Conservation (phyloP, 2,888 invertebrate species). For the Trissoscelio sp. region DNA sequence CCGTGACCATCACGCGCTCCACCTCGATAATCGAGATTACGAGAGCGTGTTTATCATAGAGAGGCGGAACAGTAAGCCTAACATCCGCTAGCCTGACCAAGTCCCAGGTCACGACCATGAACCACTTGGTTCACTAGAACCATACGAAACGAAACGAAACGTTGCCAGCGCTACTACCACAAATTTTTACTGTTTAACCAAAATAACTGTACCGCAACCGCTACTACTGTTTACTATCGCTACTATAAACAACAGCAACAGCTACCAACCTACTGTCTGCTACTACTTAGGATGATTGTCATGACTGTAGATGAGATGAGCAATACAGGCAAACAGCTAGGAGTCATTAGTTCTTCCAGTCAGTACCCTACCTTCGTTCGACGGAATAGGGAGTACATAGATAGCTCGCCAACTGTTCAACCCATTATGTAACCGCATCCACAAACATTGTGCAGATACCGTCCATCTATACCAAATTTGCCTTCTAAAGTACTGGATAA, state of each 20-base stretch:
- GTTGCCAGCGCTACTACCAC: constrained; percentile 73
- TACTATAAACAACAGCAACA: constrained; percentile 76
- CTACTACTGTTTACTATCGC: constrained; percentile 72
- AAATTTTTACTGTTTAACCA: constrained; percentile 71
- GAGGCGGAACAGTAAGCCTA: constrained; percentile 84
- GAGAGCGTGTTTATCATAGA: constrained; percentile 90
- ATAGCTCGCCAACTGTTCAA: constrained; percentile 74
- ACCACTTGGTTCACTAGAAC: constrained; percentile 63
- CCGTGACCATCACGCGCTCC: constrained; percentile 83
- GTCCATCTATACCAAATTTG: background rate
- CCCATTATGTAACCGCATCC: constrained; percentile 48
- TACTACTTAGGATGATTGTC: constrained; percentile 83
- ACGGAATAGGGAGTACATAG: constrained; percentile 84
- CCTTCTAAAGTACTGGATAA: too few species aligned
- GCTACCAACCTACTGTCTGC: constrained; percentile 77
- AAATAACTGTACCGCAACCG: constrained; percentile 70
- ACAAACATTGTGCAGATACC: constrained; percentile 33
- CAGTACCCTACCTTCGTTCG: constrained; percentile 82
- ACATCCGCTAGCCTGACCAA: constrained; percentile 82
- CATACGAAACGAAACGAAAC: constrained; percentile 73
- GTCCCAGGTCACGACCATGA: constrained; percentile 74
- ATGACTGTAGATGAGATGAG: constrained; percentile 80
- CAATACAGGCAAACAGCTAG: constrained; percentile 82
- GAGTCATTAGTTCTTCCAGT: constrained; percentile 83
- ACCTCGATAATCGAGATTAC: constrained; percentile 87